Conservation (phyloP, 2,797 vertebrate genomes). For the Loriculus beryllinus region DNA sequence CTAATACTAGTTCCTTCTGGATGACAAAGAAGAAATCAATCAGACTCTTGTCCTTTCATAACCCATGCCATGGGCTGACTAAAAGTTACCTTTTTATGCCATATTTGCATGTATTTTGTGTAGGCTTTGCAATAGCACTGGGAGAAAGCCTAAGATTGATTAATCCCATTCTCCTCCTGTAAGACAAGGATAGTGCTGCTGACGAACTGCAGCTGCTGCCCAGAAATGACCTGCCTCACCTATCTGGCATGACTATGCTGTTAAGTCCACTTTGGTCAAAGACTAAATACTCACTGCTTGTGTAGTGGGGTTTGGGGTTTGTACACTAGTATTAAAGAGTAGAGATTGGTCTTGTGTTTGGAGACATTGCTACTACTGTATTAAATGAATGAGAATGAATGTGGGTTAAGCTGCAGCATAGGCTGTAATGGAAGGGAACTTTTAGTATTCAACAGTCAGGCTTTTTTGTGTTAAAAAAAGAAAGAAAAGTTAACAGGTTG, state of each 20-base stretch:
- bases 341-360: background rate
- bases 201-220: background rate
- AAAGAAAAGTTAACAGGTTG: background rate
- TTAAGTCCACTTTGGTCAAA: background rate
- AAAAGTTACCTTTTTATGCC: background rate
- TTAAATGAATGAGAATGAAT: background rate
- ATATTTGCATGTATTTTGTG: background rate
- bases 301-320: background rate
- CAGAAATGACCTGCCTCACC: background rate
- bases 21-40: background rate
- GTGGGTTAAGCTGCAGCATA: background rate
- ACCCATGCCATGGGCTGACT: background rate
- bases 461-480: background rate
- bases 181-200: background rate
- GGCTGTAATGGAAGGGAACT: background rate
- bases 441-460: background rate
- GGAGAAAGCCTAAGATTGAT: background rate
- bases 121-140: background rate
- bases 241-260: background rate
- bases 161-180: background rate
- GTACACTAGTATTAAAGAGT: background rate
- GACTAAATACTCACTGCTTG: background rate
- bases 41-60: background rate
- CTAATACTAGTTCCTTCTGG: background rate
- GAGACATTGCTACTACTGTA: background rate